Evolutionary conservation across 2,797 vertebrate species (phyloP).

Genomic region (Crocodylus rhombifer): DNA sequence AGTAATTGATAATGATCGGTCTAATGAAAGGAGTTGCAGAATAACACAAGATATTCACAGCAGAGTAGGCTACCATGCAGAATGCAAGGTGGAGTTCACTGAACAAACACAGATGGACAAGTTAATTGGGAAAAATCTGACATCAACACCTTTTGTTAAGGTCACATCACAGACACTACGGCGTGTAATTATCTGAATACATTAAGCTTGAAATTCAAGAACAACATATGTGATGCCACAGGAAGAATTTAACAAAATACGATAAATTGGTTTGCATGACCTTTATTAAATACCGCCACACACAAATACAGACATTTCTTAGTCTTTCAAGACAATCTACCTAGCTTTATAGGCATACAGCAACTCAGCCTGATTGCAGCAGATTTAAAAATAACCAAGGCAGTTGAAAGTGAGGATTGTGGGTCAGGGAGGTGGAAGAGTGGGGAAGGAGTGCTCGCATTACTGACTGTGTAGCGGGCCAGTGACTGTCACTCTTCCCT

Average conservation of each 20-base stretch:
- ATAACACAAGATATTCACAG: background rate
- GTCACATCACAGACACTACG: background rate
- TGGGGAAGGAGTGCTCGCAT: too few relatives aligned
- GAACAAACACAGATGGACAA: background rate
- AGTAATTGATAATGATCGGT: background rate
- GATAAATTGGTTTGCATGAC: background rate
- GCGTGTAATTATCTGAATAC: background rate
- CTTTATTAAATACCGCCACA: background rate
- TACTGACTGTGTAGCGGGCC: too few relatives aligned
- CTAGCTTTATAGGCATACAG: conserved; percentile 32
- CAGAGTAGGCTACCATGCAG: background rate
- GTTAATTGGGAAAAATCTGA: conserved; percentile 16
- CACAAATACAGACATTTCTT: background rate
- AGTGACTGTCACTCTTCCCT: too few relatives aligned
- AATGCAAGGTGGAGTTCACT: background rate
- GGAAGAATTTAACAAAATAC: conserved; percentile 1
- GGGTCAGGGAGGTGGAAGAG: conserved; percentile 3
- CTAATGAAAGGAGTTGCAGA: background rate
- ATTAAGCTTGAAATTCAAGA: background rate
- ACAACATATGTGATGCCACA: background rate
- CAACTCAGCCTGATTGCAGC: conserved; percentile 38
- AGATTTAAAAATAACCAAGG: conserved; percentile 55
- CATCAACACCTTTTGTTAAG: background rate
- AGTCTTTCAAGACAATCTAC: background rate
- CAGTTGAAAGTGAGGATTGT: conserved; percentile 53